These are phyloP conservation scores for Galbula dea DNA, from an alignment of 2,113 vertebrate species.

Conservation along the genomic window DNA sequence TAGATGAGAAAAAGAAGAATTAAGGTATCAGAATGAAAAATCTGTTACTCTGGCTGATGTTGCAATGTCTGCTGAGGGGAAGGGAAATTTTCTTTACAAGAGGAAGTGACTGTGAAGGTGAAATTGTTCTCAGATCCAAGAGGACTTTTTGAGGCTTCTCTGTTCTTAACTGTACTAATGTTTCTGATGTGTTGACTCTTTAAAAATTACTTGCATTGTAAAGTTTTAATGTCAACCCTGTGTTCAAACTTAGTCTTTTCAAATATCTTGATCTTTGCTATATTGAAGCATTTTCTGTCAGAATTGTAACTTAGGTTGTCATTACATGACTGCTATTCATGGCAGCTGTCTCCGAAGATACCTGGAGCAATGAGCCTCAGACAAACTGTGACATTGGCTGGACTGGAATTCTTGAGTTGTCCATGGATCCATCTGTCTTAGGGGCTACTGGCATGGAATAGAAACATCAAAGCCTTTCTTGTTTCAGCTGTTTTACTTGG, in stretches of 20 bases:
- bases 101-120: not conserved
- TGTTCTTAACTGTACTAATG: not conserved
- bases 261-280: constrained; percentile 1
- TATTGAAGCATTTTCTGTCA: constrained; percentile 26
- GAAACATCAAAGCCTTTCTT: not conserved
- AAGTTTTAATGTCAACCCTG: not conserved
- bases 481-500: not conserved
- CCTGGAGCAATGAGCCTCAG: not conserved
- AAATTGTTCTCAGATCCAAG: not conserved
- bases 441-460: not conserved
- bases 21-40: not conserved
- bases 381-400: not conserved
- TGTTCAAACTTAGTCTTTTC: constrained; percentile 12
- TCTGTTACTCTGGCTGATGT: not conserved
- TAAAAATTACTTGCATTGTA: constrained; percentile 20
- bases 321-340: not conserved
- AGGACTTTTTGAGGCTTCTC: not conserved
- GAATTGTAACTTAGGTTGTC: not conserved
- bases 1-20: not conserved
- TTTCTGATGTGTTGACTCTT: not conserved
- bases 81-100: not conserved
- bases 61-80: not conserved
- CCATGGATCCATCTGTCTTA: not conserved
- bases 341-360: not conserved
- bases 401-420: not conserved